phyloP scores from a whole-genome alignment of 2,888 invertebrate genomes.

The Cerastis rubricosa region DNA sequence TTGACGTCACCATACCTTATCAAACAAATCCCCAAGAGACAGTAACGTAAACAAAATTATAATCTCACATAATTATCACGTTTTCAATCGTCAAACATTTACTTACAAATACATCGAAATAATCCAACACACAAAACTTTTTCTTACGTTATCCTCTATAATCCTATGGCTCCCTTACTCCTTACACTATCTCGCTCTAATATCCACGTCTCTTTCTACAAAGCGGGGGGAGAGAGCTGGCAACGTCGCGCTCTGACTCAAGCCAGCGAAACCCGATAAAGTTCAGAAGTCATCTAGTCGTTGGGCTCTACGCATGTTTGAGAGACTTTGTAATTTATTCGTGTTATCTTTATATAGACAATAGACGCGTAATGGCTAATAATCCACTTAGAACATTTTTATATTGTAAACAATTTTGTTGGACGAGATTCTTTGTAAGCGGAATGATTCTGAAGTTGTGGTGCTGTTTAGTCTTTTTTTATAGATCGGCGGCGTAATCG shows the following conservation, averaged over 20 bases:
- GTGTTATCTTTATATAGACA: slow-evolving; percentile 66
- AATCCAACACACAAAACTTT: slow-evolving; percentile 50
- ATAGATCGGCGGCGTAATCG: slow-evolving; percentile 6
- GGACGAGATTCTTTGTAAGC: slow-evolving; percentile 52
- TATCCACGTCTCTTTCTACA: slow-evolving; percentile 66
- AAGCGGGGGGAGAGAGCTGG: slow-evolving; percentile 78
- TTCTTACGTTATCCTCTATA: slow-evolving; percentile 64
- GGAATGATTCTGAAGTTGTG: slow-evolving; percentile 34
- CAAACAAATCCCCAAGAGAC: slow-evolving; percentile 21
- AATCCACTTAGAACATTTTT: slow-evolving; percentile 66
- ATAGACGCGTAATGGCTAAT: slow-evolving; percentile 64
- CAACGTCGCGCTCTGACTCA: slow-evolving; percentile 77
- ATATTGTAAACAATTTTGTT: slow-evolving; percentile 68
- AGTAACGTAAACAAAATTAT: slow-evolving; percentile 12
- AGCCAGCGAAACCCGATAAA: slow-evolving; percentile 57
- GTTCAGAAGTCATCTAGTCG: slow-evolving; percentile 64
- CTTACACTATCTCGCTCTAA: slow-evolving; percentile 69
- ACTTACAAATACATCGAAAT: slow-evolving; percentile 32
- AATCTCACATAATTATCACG: slow-evolving; percentile 8
- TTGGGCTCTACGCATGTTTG: slow-evolving; percentile 23
- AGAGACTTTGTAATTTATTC: slow-evolving; percentile 26
- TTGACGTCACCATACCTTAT: slow-evolving; percentile 32
- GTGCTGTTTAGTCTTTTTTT: slow-evolving; percentile 27
- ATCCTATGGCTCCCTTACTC: slow-evolving; percentile 70
- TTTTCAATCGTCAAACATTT: slow-evolving; percentile 1